Evolutionary conservation across 2,797 vertebrate species (phyloP).

Genomic region (Paramormyrops hopkinsi): DNA sequence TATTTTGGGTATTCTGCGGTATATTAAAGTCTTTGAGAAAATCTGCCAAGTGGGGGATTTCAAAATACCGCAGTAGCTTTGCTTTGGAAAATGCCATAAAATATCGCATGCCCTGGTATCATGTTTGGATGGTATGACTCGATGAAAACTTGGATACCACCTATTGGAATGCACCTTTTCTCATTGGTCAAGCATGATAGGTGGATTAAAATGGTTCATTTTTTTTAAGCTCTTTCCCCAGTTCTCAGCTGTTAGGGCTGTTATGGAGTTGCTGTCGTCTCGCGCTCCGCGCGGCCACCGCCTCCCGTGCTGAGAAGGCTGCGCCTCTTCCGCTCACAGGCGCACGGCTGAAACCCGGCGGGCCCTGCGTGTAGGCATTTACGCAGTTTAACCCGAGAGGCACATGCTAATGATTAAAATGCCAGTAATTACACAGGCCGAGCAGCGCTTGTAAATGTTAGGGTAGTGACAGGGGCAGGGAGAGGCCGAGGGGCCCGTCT

Average conservation of each 20-base stretch:
- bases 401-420: slow-evolving; percentile 3
- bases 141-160: neutral
- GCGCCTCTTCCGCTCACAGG: no score
- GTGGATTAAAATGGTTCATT: neutral
- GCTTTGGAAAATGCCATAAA: neutral
- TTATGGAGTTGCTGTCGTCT: neutral
- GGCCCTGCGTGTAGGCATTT: neutral
- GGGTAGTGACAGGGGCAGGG: neutral
- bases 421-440: neutral
- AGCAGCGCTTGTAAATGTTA: neutral
- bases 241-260: neutral
- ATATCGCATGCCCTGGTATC: neutral
- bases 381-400: neutral
- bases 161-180: neutral
- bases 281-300: neutral
- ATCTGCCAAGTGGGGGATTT: neutral
- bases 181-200: neutral
- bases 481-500: slow-evolving; percentile 20
- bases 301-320: slow-evolving; percentile 11
- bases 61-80: neutral
- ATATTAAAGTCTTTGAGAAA: neutral
- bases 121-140: neutral
- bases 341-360: neutral
- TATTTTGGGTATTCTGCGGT: neutral
- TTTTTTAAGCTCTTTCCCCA: neutral